phyloP scores from a whole-genome alignment of 2,113 vertebrate genomes.

The Chaenocephalus aceratus region DNA sequence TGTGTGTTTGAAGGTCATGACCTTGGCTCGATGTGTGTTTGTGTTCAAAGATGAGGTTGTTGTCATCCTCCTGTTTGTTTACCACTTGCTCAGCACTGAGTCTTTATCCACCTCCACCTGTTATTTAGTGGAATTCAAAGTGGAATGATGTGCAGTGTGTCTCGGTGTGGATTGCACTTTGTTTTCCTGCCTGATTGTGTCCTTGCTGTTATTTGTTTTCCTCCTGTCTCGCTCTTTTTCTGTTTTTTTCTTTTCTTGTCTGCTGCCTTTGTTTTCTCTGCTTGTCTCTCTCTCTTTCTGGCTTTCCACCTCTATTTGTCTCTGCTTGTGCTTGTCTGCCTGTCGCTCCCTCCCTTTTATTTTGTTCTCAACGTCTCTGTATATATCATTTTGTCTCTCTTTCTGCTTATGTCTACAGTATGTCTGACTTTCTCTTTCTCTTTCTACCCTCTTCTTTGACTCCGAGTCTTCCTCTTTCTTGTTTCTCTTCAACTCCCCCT shows the following conservation, averaged over 20 bases:
- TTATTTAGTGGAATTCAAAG: conserved; percentile 21
- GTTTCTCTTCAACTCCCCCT: neutral
- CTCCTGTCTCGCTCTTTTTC: neutral
- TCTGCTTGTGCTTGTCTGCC: neutral
- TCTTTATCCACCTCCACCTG: conserved; percentile 40
- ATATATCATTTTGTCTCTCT: neutral
- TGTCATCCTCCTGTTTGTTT: conserved; percentile 37
- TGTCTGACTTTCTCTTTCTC: neutral
- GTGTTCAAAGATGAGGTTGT: conserved; percentile 11
- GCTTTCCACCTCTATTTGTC: neutral
- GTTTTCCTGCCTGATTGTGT: neutral
- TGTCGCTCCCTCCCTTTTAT: neutral
- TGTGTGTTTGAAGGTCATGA: conserved; percentile 1
- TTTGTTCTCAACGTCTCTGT: neutral
- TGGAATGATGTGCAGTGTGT: neutral
- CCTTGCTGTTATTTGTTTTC: neutral
- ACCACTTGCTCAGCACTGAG: conserved; percentile 40
- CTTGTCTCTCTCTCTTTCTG: neutral
- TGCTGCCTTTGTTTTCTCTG: conserved; percentile 9
- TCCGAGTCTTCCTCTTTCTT: neutral
- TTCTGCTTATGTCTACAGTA: neutral
- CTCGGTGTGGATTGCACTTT: neutral
- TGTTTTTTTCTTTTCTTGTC: neutral
- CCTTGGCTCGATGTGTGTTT: neutral
- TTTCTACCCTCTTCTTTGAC: neutral